Conservation (phyloP, 2,888 invertebrate genomes). For the Macrosoma leucophasiata region DNA sequence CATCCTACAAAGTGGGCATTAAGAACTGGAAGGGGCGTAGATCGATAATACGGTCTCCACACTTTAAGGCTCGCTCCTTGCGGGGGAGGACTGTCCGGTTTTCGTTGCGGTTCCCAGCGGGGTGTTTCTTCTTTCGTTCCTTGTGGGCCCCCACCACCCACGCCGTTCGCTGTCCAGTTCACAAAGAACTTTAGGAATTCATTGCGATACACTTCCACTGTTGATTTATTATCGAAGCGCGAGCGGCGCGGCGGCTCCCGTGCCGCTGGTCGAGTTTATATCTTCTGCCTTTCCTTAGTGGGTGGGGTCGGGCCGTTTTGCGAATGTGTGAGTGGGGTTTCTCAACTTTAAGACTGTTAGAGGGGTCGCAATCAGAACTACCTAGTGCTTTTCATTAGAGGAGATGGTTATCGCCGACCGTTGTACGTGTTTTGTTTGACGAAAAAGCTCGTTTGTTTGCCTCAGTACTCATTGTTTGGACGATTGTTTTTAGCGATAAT, state of each 20-base stretch:
- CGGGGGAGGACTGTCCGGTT: constrained; percentile 39
- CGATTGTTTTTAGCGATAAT: constrained; percentile 6
- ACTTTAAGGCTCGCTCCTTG: constrained; percentile 52
- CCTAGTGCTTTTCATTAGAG: constrained; percentile 68
- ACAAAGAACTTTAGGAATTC: constrained; percentile 46
- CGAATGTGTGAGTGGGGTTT: constrained; percentile 50
- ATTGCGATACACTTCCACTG: constrained; percentile 32
- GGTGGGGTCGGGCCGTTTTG: constrained; percentile 37
- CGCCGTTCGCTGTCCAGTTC: constrained; percentile 36
- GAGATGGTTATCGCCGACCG: constrained; percentile 57
- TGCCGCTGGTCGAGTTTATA: constrained; percentile 37
- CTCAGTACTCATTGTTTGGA: constrained; percentile 31
- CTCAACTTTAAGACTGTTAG: constrained; percentile 71
- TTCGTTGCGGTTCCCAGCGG: constrained; percentile 36
- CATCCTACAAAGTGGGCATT: constrained; percentile 64
- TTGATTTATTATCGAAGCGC: constrained; percentile 25
- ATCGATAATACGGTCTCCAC: constrained; percentile 57
- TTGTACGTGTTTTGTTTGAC: constrained; percentile 58
- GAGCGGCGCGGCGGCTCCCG: constrained; percentile 34
- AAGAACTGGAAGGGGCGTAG: constrained; percentile 58
- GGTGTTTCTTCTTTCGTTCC: constrained; percentile 69
- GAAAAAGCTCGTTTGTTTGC: constrained; percentile 46
- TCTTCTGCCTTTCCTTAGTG: constrained; percentile 53
- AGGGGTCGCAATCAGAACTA: constrained; percentile 68
- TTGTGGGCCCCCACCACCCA: constrained; percentile 41